Evolutionary conservation across 2,113 vertebrate species (phyloP), one percentile per base, ranked within the genome.

Genomic region (Phyllopteryx taeniolatus): DNA sequence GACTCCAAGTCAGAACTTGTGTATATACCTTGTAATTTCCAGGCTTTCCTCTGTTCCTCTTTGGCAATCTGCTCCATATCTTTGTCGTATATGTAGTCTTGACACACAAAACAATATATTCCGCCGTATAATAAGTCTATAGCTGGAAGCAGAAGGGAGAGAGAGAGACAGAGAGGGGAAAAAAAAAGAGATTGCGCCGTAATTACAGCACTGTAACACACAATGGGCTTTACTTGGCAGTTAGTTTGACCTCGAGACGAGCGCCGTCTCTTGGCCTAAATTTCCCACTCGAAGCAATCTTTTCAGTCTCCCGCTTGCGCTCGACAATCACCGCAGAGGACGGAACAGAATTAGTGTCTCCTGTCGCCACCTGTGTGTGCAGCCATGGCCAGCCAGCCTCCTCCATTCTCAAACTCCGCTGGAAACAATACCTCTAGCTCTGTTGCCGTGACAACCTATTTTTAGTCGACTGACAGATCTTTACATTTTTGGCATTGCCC

Each of bases 41-140:
- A 99, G 70, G 97, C 95, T 92, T 96, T 98, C 81, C 95, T 95
- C 92, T 99, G 98, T 88, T 99, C 98, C 91, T 99, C 97, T 96
- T 98, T 98, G 95, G 98, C 97, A 89, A 99, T 96, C 92, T 96
- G 95, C 88, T 99, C 98, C 94, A 99, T 97, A 88, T 99, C 98
- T 95, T 96, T 98, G 93, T 99, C 98, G 76, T 99, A 99, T 89
- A 99, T 96, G 93, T 99, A 99, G 94, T 99, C 98, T 94, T 99
- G 98, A 94, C 98, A 99, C 92, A 98, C 92, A 92, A 99, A 99
- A 94, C 98, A 99, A 91, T 98, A 99, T 90, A 99, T 96, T 81
- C 96, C 97, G 71, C 98, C 98, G 77, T 99, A 98, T 91, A 96
- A 94, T 87, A 99, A 92, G 89, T 99, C 98, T 92, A 98, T 96